phyloP scores from a whole-genome alignment of 2,113 vertebrate genomes.

The Cisticola juncidis region DNA sequence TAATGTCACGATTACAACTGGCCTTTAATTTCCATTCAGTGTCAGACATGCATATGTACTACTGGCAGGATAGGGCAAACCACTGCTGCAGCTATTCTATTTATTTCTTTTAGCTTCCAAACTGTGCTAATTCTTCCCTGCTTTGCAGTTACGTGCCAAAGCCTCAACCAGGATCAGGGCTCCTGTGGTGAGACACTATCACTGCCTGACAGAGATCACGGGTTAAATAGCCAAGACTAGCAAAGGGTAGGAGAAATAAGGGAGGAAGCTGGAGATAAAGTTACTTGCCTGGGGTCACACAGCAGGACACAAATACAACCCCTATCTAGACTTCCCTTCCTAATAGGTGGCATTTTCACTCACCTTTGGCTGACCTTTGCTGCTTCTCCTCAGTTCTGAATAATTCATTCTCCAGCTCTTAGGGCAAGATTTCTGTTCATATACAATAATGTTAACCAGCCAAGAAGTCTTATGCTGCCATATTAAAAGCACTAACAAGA shows the following conservation, averaged over 20 bases:
- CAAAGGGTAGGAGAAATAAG: background rate
- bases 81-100: background rate
- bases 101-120: background rate
- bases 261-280: background rate
- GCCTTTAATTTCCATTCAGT: background rate
- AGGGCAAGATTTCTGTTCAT: background rate
- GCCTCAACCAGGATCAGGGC: background rate
- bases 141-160: background rate
- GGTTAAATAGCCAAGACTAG: background rate
- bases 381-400: background rate
- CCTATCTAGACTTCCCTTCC: background rate
- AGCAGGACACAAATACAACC: background rate
- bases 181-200: background rate
- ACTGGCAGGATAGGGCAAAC: background rate
- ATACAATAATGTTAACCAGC: background rate
- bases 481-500: background rate
- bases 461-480: background rate
- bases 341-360: background rate
- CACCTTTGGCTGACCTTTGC: background rate
- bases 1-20: background rate
- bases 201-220: background rate
- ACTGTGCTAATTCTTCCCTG: background rate
- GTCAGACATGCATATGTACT: fast-evolving
- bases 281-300: background rate
- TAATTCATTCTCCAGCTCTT: background rate